phyloP scores from a whole-genome alignment of 2,888 invertebrate species.

The Meganola albula region DNA sequence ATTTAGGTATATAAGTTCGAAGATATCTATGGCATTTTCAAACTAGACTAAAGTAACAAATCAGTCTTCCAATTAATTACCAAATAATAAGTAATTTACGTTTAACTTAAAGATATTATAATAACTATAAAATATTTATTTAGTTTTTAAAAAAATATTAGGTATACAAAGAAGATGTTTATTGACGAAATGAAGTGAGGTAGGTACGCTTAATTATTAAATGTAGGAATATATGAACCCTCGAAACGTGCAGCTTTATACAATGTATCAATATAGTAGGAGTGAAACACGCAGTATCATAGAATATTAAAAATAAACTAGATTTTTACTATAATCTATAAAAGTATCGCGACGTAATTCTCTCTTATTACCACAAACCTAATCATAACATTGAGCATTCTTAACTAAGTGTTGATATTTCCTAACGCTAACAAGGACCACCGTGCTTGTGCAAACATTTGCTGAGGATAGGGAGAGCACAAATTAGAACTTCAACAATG shows the following conservation, averaged over 20 bases:
- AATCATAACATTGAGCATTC: constrained; percentile 68
- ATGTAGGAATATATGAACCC: constrained; percentile 12
- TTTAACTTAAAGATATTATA: constrained; percentile 49
- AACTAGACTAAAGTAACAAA: constrained; percentile 77
- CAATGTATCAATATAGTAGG: constrained; percentile 15
- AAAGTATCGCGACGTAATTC: constrained; percentile 44
- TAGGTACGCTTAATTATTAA: constrained; percentile 1
- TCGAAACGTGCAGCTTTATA: constrained; percentile 27
- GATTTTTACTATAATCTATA: constrained; percentile 46
- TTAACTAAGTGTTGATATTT: constrained; percentile 53
- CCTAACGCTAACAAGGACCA: constrained; percentile 55
- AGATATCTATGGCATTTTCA: constrained; percentile 73
- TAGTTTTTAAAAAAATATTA: constrained; percentile 22
- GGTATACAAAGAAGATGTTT: constrained; percentile 6
- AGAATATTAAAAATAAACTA: constrained; percentile 34
- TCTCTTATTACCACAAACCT: constrained; percentile 36
- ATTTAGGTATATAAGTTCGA: constrained; percentile 53
- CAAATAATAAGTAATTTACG: constrained; percentile 61
- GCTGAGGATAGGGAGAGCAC: constrained; percentile 53
- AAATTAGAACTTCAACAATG: constrained; percentile 57
- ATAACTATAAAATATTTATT: constrained; percentile 15
- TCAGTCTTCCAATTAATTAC: constrained; percentile 75
- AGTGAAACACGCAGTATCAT: constrained; percentile 20
- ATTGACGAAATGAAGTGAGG: constrained; percentile 14
- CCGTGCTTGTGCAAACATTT: constrained; percentile 64